Evolutionary conservation across 1,140 invertebrate species (phyloP), one percentile per base, ranked within the genome.

Genomic region (Orius laevigatus): DNA sequence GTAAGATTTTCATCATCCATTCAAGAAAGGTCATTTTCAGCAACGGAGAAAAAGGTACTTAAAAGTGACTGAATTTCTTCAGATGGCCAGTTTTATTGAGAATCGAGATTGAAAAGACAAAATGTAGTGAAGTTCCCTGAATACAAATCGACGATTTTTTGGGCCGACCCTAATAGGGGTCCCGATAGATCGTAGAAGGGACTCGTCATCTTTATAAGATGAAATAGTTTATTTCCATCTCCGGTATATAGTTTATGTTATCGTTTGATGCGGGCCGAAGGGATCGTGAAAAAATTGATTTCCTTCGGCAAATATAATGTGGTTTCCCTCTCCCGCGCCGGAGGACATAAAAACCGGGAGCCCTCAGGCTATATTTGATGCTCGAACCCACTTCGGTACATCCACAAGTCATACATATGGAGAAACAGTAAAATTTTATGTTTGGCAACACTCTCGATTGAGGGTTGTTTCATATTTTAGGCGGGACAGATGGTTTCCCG

Each of bases 371-470:
- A 47, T 47, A 45, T 45, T 45, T 45, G 43, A 45, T 45, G 43
- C 25, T 45, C 43, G 33, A 32, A 33, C n/a, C 10, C 43, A 45
- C 43, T 46, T 49, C 41, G 49, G 36, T 19, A 45, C 49, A 51
- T 54, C 46, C 41, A 48, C 46, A 48, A 47, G 49, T 45, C 53
- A 51, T 54, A 54, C 53, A 54, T 54, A 54, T 54, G 53, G 53
- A 51, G 45, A 40, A 51, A 50, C 53, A 50, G 53, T 54, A 54
- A 54, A 54, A 51, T 54, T 54, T 54, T 54, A 54, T 51, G 53
- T 48, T 18, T 51, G 34, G 42, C 39, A 31, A 18, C 33, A 12
- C 34, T 11, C 33, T 39, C 52, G 34, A 43, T 42, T 46, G 51
- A 44, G 46, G 42, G 45, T 25, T 35, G 33, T 47, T 47, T 46